Evolutionary conservation across 2,888 invertebrate species (phyloP), one percentile per base, ranked within the genome.

Genomic region (Cosmopolites sordidus): DNA sequence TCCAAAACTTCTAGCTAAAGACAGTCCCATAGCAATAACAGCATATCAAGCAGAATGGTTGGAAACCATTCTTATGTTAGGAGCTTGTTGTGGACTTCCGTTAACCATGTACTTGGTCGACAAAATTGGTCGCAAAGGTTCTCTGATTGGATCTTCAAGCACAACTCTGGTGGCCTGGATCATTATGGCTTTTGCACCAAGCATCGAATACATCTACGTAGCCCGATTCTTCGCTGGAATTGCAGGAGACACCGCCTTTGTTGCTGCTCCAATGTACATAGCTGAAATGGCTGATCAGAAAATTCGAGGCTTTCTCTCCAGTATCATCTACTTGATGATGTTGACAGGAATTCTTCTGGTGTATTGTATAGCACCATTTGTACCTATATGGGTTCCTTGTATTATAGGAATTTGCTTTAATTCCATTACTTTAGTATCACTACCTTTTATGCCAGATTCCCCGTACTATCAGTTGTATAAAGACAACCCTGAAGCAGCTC

Each of bases 321-420:
- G 72, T n/a, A 66, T 71, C 16, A 73, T 73, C 46, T 73, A 73
- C 58, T 63, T 73, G 12, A 72, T 73, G 69, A 72, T 73, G 72
- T 62, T 73, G 9, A 59, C 71, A n/a, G 74, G 74, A 4, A 69
- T 73, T 39, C 54, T 74, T 1, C 53, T 71, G 1, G 66, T 73
- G 0, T 74, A 74, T 52, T 66, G 71, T 16, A 68, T 74, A 50
- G 64, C 66, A 15, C 69, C 69, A 1, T 68, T 65, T 54, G 64
- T 64, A n/a, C 66, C 69, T 1, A 54, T 68, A 3, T 68, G 65
- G 59, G 62, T 62, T 1, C 66, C 66, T 6, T 66, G 66, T 43
- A 52, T 65, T n/a, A 58, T 69, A 6, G 67, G 64, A 2, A 61
- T 58, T 17, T 52, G 46, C 22, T 47, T 55, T 16, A 57, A 68